Evolutionary conservation across 1,140 invertebrate species (phyloP).

Genomic region (Chrysopa pallens): DNA sequence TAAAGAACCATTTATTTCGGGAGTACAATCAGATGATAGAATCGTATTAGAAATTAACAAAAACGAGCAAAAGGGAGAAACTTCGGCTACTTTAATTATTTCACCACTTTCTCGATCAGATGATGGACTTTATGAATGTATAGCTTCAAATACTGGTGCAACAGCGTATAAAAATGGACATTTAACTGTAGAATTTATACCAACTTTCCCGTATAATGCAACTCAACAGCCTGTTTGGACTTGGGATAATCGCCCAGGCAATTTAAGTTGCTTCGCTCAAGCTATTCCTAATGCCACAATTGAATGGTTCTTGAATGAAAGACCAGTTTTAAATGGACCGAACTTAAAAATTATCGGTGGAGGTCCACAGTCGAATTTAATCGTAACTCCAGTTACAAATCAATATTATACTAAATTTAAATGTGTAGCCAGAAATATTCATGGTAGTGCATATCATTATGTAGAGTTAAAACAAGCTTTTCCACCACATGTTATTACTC

Average conservation of each 20-base stretch:
- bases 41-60: conserved; percentile 34
- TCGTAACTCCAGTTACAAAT: conserved; percentile 40
- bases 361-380: conserved; percentile 48
- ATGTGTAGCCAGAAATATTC: conserved; percentile 61
- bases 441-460: conserved; percentile 43
- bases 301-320: conserved; percentile 43
- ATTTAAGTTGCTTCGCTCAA: conserved; percentile 74
- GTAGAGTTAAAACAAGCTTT: conserved; percentile 57
- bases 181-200: conserved; percentile 64
- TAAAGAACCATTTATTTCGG: conserved; percentile 31
- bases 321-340: conserved; percentile 28
- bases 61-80: conserved; percentile 37
- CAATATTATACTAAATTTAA: conserved; percentile 59
- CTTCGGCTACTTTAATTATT: conserved; percentile 43
- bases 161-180: conserved; percentile 58
- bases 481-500: conserved; percentile 29
- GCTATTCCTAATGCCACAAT: conserved; percentile 86
- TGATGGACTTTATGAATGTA: conserved; percentile 79
- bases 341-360: conserved; percentile 39
- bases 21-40: conserved; percentile 30
- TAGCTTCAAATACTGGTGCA: conserved; percentile 63
- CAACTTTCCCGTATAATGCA: conserved; percentile 56
- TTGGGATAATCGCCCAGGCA: conserved; percentile 62
- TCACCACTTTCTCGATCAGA: conserved; percentile 41
- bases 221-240: conserved; percentile 51